A percentile compares a stretch with the other conserved stretches of the same genome.
phyloP scores from a whole-genome alignment of 2,113 vertebrate species.

The Ceyx melanurus region DNA sequence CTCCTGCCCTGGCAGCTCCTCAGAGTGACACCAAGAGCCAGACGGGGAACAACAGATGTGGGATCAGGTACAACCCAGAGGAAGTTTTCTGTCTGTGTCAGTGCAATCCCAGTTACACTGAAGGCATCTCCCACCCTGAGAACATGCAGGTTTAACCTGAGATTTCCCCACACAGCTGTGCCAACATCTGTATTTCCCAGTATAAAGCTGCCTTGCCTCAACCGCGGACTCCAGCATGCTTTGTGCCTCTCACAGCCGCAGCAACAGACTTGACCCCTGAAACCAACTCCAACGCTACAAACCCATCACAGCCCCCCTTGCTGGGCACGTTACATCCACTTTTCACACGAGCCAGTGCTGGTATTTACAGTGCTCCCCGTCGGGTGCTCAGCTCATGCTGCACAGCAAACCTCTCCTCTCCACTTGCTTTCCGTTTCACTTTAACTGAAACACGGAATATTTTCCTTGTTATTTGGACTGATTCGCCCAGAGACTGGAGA shows the following conservation, averaged over 20 bases:
- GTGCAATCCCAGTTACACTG: too few relatives aligned
- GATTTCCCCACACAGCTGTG: too few relatives aligned
- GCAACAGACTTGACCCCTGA: too few relatives aligned
- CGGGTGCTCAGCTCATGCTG: background rate
- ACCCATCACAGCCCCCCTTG: background rate
- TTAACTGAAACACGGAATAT: background rate
- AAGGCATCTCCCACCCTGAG: background rate
- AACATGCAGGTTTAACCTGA: fast-evolving
- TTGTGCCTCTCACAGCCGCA: background rate
- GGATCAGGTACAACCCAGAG: too few relatives aligned
- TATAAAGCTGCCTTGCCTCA: background rate
- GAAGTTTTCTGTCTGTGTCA: too few relatives aligned
- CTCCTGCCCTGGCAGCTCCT: background rate
- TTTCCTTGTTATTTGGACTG: background rate
- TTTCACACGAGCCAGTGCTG: background rate
- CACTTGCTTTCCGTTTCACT: background rate
- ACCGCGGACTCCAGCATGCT: fast-evolving
- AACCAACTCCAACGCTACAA: background rate
- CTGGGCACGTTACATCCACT: background rate
- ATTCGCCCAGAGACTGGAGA: background rate
- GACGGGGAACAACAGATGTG: background rate
- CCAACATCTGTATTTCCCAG: fast-evolving
- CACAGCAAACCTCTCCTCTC: background rate
- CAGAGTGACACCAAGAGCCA: fast-evolving
- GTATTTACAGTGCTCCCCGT: background rate